phyloP scores from a whole-genome alignment of 2,888 invertebrate genomes.

The Ectemnius lituratus region DNA sequence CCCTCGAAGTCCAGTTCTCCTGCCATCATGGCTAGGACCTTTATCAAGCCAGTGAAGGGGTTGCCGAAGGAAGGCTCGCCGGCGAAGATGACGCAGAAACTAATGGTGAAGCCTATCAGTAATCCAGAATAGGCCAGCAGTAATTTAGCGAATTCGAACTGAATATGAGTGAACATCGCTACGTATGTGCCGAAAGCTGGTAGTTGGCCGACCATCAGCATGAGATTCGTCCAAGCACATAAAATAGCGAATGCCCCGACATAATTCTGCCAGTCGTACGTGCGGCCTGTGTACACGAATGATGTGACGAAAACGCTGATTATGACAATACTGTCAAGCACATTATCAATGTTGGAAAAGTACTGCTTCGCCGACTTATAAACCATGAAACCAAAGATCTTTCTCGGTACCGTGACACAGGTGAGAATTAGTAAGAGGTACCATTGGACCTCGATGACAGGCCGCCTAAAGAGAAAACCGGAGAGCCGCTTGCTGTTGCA shows the following conservation, averaged over 20 bases:
- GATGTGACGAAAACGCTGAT: constrained; percentile 74
- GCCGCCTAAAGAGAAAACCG: constrained; percentile 68
- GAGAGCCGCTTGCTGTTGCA: constrained; percentile 68
- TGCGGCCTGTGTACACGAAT: constrained; percentile 72
- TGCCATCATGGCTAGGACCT: constrained; percentile 77
- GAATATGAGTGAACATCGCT: constrained; percentile 78
- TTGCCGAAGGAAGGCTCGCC: constrained; percentile 73
- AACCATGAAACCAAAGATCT: constrained; percentile 74
- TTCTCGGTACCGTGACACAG: constrained; percentile 73
- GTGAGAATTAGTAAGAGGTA: constrained; percentile 71
- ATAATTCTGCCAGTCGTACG: constrained; percentile 76
- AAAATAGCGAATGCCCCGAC: constrained; percentile 77
- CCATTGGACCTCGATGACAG: constrained; percentile 73
- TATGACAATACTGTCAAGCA: constrained; percentile 72
- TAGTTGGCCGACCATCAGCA: constrained; percentile 78
- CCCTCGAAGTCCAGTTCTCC: constrained; percentile 76
- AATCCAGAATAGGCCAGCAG: constrained; percentile 76
- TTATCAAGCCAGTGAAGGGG: constrained; percentile 74
- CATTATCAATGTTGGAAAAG: constrained; percentile 76
- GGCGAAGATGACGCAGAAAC: constrained; percentile 77
- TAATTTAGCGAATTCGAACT: constrained; percentile 76
- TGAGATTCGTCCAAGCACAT: constrained; percentile 77
- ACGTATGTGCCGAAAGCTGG: constrained; percentile 79
- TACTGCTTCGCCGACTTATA: constrained; percentile 74
- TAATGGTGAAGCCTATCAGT: constrained; percentile 77